Conservation (phyloP, 2,113 vertebrate species). For the Periophthalmodon schlosseri region DNA sequence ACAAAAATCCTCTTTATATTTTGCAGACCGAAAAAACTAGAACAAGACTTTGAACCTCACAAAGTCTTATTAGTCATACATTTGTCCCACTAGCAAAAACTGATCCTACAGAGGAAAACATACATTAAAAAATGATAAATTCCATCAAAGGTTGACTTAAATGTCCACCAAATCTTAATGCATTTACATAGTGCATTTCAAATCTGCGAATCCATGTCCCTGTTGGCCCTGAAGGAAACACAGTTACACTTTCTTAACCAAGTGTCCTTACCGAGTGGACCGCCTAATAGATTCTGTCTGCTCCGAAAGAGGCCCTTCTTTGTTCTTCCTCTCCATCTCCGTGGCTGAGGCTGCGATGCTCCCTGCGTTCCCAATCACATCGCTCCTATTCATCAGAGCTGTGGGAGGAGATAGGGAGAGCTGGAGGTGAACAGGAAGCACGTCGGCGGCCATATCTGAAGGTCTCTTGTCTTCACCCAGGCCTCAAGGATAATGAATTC, state of each 20-base stretch:
- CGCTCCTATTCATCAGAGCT: conserved; percentile 69
- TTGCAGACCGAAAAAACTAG: background rate
- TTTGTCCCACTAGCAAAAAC: background rate
- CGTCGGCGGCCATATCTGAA: conserved; percentile 53
- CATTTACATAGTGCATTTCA: background rate
- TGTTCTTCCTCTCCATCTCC: conserved; percentile 50
- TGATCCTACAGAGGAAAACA: conserved; percentile 2
- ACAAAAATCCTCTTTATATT: background rate
- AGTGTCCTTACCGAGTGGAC: conserved; percentile 28
- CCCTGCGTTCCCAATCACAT: conserved; percentile 55
- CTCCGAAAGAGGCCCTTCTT: conserved; percentile 41
- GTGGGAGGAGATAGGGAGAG: conserved; percentile 52
- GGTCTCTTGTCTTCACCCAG: conserved; percentile 50
- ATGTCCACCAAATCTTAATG: background rate
- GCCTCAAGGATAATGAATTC: conserved; percentile 69
- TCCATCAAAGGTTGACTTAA: background rate
- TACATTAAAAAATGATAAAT: conserved; percentile 21
- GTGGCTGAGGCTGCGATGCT: conserved; percentile 31
- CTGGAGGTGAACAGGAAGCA: conserved; percentile 51
- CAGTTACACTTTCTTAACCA: background rate
- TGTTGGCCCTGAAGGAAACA: conserved; percentile 32
- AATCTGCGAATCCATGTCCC: conserved; percentile 4
- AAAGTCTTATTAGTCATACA: no score
- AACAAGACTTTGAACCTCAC: background rate
- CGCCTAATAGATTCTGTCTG: conserved; percentile 38